Conservation (phyloP, 1,140 invertebrate genomes). For the Homalodisca vitripennis region DNA sequence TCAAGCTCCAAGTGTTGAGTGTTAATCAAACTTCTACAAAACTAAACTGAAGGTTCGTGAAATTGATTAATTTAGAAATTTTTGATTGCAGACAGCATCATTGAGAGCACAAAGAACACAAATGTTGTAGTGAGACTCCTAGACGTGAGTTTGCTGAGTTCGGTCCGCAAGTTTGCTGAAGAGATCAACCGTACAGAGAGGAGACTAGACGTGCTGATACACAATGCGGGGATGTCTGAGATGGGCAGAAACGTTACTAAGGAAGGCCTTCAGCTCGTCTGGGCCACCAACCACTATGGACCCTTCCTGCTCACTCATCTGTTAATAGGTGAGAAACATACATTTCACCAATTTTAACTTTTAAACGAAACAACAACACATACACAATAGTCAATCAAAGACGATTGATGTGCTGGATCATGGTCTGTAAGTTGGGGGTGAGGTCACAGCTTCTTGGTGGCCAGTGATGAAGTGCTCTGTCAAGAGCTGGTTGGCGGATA, state of each 20-base stretch:
- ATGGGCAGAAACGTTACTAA: constrained; percentile 60
- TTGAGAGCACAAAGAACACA: constrained; percentile 55
- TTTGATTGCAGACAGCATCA: constrained; percentile 20
- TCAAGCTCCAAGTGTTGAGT: no score
- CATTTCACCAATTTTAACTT: no score
- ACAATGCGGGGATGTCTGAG: constrained; percentile 76
- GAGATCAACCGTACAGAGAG: constrained; percentile 64
- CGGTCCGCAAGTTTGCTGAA: constrained; percentile 68
- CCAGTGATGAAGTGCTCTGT: no score
- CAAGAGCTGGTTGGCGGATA: no score
- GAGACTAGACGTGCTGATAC: constrained; percentile 75
- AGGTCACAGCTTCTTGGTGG: no score
- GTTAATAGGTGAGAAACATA: constrained; percentile 66
- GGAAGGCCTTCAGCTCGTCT: constrained; percentile 81
- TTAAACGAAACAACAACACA: no score
- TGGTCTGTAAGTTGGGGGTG: no score
- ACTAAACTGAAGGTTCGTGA: no score
- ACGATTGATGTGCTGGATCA: no score
- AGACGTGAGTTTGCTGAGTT: constrained; percentile 68
- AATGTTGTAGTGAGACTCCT: constrained; percentile 63
- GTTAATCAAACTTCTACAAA: no score
- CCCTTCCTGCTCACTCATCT: constrained; percentile 79
- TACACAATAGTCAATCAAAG: no score
- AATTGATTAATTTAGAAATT: no score
- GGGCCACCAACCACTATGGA: constrained; percentile 89